Evolutionary conservation across 2,797 vertebrate genomes (phyloP), one percentile per base, ranked within the genome.

Genomic region (Lutjanus argentimaculatus): DNA sequence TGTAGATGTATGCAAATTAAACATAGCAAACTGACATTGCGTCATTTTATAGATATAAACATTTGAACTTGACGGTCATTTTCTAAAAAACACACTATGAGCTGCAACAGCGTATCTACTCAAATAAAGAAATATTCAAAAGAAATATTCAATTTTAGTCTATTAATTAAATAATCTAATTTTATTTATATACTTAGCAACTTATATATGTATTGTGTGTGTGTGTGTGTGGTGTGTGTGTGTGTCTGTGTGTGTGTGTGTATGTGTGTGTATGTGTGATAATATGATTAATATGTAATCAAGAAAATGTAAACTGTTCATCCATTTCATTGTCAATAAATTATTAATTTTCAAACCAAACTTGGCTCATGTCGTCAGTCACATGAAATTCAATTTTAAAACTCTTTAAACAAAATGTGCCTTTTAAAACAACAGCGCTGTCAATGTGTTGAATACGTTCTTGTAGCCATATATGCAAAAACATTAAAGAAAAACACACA

Each of bases 11-110:
- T 45, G 4, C 19, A 76, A 55, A 77, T 68, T 1, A 68, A 72
- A 56, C 13, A 51, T 1, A 0, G 14, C 21, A 78, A 61, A 64
- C 2, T 58, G 52, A 11, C 22, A 46, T 16, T 51, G 22, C 30
- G 25, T 73, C 58, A 71, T 21, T 15, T 19, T 42, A 43, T n/a
- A 10, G 4, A 64, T 30, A 43, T 22, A n/a, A 70, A 61, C 21
- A 73, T 79, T 72, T 89, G 77, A 89, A 87, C 70, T 84, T 71
- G 76, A 86, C 40, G 63, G 49, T 68, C 53, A 86, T 21, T 69
- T n/a, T 46, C 11, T 43, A 30, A n/a, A 15, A n/a, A 72, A 22
- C 30, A 36, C 30, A 36, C 59, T 40, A 21, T 25, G 59, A 46
- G 1, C 5, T 22, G 7, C 1, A 43, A 52, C 2, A 5, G 19